phyloP scores from a whole-genome alignment of 2,113 vertebrate genomes.

The Empidonax alnorum region DNA sequence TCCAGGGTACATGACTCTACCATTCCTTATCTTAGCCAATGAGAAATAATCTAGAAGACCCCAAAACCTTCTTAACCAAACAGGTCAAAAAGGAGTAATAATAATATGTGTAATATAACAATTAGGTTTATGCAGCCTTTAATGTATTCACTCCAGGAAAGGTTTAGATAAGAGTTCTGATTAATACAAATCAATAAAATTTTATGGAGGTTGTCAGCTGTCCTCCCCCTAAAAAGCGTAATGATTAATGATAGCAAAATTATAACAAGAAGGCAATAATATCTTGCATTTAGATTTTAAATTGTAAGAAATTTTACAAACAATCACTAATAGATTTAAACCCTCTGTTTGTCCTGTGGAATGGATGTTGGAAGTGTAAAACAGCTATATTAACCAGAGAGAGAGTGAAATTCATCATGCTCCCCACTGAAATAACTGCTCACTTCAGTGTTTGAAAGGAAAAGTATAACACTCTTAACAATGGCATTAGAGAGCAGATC shows the following conservation, averaged over 20 bases:
- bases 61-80: background rate
- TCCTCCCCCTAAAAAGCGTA: slow-evolving; percentile 11
- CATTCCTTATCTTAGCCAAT: background rate
- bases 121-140: background rate
- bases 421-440: background rate
- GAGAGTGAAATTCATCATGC: background rate
- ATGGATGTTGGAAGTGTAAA: background rate
- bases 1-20: background rate
- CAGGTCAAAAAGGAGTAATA: background rate
- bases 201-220: slow-evolving; percentile 9
- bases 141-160: background rate
- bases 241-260: slow-evolving; percentile 19
- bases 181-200: slow-evolving; percentile 13
- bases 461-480: background rate
- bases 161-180: background rate
- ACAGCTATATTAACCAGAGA: background rate
- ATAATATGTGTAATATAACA: background rate
- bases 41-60: background rate
- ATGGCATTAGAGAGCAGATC: background rate
- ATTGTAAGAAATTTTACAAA: slow-evolving; percentile 19
- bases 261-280: background rate
- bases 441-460: background rate
- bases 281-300: background rate
- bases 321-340: slow-evolving; percentile 3
- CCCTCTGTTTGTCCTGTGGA: background rate